A percentile compares a stretch with the other conserved stretches of the same genome.
These are phyloP conservation scores for Oreortyx pictus DNA, from an alignment of 2,797 vertebrate genomes.

Conservation along the genomic window DNA sequence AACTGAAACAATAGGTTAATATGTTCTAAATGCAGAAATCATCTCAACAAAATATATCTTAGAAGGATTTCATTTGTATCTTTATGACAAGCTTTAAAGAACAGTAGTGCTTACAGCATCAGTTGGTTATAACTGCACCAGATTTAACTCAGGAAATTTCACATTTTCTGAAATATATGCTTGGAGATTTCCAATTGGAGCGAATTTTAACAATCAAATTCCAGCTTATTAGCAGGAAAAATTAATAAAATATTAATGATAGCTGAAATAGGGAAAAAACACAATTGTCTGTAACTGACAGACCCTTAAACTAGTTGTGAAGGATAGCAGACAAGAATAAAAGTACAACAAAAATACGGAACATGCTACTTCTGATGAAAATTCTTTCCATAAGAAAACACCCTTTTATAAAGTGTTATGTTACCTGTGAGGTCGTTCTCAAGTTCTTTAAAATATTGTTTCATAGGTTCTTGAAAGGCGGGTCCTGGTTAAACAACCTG, in stretches of 20 bases:
- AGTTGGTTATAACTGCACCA: not conserved
- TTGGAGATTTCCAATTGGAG: not conserved
- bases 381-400: not conserved
- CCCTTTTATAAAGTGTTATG: not conserved
- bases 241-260: not conserved
- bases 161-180: not conserved
- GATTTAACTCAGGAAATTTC: slow-evolving; percentile 5
- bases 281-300: not conserved
- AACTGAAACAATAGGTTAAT: not conserved
- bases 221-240: not conserved
- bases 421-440: not conserved
- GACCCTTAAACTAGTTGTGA: not conserved
- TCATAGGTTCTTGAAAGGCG: too few species aligned
- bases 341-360: not conserved
- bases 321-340: not conserved
- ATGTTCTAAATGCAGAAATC: not conserved
- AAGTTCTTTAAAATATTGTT: not conserved
- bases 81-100: not conserved
- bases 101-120: not conserved
- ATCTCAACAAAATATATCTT: not conserved
- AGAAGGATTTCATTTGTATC: not conserved
- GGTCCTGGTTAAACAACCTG: too few species aligned
- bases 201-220: not conserved
- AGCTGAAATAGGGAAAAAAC: accelerated
- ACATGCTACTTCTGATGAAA: not conserved